Percentiles rank a stretch among this genome's conserved stretches.
These are phyloP conservation scores for Thyatira batis DNA, from an alignment of 2,888 invertebrate genomes.

Conservation along the genomic window DNA sequence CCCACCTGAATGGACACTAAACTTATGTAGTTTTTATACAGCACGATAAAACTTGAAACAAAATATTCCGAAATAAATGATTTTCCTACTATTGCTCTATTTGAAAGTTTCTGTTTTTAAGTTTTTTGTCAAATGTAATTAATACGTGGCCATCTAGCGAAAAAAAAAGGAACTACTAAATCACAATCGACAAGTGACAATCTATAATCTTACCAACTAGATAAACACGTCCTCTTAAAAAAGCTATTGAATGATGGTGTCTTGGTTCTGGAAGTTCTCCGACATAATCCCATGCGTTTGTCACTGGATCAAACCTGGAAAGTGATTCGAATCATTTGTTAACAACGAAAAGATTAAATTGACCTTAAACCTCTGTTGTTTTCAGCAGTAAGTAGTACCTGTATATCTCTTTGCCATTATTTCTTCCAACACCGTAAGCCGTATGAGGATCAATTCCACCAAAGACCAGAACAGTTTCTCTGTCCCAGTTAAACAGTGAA, in stretches of 20 bases:
- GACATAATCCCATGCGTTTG: slow-evolving; percentile 85
- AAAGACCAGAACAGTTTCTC: slow-evolving; percentile 85
- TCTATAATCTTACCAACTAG: slow-evolving; percentile 86
- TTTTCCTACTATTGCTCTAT: too few relatives aligned
- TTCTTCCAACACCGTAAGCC: slow-evolving; percentile 77
- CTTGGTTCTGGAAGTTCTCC: slow-evolving; percentile 87
- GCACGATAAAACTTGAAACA: too few relatives aligned
- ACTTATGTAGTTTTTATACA: neutral
- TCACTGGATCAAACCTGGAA: slow-evolving; percentile 80
- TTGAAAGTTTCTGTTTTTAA: too few relatives aligned
- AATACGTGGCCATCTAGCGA: too few relatives aligned
- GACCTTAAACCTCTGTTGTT: too few relatives aligned
- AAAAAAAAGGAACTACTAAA: too few relatives aligned
- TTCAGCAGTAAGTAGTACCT: slow-evolving; percentile 56
- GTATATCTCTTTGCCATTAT: slow-evolving; percentile 84
- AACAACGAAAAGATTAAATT: neutral
- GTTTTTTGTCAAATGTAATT: too few relatives aligned
- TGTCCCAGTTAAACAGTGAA: slow-evolving; percentile 81
- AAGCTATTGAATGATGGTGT: slow-evolving; percentile 86
- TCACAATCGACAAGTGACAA: too few relatives aligned
- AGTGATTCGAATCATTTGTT: neutral
- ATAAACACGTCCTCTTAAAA: slow-evolving; percentile 85
- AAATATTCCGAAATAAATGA: too few relatives aligned
- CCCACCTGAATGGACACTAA: slow-evolving; percentile 71
- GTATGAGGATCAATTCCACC: slow-evolving; percentile 87